Percentiles rank a stretch among this genome's conserved stretches.
Evolutionary conservation across 2,797 vertebrate genomes (phyloP).

Genomic region (Distichodus sexfasciatus): DNA sequence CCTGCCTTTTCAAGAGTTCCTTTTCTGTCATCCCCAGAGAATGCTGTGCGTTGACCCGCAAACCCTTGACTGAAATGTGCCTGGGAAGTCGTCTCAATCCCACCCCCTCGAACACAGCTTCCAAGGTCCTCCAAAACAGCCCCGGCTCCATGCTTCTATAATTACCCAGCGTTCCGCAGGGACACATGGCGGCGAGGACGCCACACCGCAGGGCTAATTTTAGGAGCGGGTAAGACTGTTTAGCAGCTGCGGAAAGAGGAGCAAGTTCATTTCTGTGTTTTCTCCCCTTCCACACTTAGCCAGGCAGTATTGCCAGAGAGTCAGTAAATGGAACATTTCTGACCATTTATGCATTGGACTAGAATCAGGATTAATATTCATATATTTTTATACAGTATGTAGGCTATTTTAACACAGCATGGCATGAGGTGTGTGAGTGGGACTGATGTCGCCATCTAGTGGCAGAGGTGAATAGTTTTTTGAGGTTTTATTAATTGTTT

Average conservation of each 20-base stretch:
- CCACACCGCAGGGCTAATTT: conserved; percentile 30
- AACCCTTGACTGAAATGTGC: not conserved
- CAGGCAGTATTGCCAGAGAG: too few species aligned
- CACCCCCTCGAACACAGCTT: not conserved
- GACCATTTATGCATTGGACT: conserved; percentile 7
- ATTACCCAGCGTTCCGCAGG: conserved; percentile 29
- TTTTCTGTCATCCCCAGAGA: not conserved
- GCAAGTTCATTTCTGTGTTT: not conserved
- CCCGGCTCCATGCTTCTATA: conserved; percentile 12
- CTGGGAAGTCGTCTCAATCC: not conserved
- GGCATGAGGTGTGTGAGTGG: too few species aligned
- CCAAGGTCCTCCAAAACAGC: not conserved
- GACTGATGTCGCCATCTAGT: conserved; percentile 41
- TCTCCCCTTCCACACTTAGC: too few species aligned
- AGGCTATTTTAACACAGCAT: not conserved
- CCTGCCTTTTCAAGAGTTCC: too few species aligned
- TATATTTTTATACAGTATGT: not conserved
- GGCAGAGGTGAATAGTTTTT: not conserved
- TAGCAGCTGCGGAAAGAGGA: conserved; percentile 38
- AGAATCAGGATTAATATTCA: not conserved
- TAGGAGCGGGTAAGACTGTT: conserved; percentile 31
- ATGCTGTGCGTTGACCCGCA: not conserved
- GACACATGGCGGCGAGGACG: conserved; percentile 1
- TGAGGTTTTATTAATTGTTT: too few species aligned
- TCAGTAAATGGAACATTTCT: conserved; percentile 1